phyloP scores from a whole-genome alignment of 2,888 invertebrate species.

The Callosobruchus maculatus region DNA sequence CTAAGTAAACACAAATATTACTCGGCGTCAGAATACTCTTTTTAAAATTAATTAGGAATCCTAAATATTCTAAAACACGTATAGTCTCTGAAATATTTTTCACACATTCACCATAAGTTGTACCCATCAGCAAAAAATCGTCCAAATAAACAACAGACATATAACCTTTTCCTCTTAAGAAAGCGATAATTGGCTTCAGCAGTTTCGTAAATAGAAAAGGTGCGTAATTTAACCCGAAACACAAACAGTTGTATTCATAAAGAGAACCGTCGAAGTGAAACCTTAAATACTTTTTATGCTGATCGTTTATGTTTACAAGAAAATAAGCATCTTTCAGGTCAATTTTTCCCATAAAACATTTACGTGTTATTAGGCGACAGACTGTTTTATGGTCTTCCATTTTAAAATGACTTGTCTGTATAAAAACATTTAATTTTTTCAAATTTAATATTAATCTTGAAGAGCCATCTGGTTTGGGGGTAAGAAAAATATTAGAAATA shows the following conservation, averaged over 20 bases:
- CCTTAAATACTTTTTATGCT: slow-evolving; percentile 25
- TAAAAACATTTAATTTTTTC: slow-evolving; percentile 7
- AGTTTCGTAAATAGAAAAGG: slow-evolving; percentile 30
- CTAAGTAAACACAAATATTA: slow-evolving; percentile 10
- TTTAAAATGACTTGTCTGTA: too few species aligned
- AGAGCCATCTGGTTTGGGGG: slow-evolving; percentile 4
- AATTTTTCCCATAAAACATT: too few species aligned
- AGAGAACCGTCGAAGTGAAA: slow-evolving; percentile 23
- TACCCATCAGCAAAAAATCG: slow-evolving; percentile 21
- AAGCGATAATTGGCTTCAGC: slow-evolving; percentile 22
- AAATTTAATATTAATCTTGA: slow-evolving; percentile 2
- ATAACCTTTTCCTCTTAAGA: slow-evolving; percentile 18
- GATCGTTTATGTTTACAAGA: too few species aligned
- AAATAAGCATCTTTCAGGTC: too few species aligned
- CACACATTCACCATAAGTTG: slow-evolving; percentile 11
- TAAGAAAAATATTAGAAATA: slow-evolving; percentile 13
- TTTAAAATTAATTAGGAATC: slow-evolving; percentile 17
- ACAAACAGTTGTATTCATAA: slow-evolving; percentile 26
- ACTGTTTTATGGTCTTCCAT: too few species aligned
- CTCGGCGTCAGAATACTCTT: slow-evolving; percentile 12
- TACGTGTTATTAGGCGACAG: too few species aligned
- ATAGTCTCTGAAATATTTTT: slow-evolving; percentile 11
- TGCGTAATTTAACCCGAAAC: slow-evolving; percentile 22
- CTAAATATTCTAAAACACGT: slow-evolving; percentile 6
- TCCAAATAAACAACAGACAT: slow-evolving; percentile 25